phyloP scores from a whole-genome alignment of 92 coral and sea anemone species.

The Bergia sp. region DNA sequence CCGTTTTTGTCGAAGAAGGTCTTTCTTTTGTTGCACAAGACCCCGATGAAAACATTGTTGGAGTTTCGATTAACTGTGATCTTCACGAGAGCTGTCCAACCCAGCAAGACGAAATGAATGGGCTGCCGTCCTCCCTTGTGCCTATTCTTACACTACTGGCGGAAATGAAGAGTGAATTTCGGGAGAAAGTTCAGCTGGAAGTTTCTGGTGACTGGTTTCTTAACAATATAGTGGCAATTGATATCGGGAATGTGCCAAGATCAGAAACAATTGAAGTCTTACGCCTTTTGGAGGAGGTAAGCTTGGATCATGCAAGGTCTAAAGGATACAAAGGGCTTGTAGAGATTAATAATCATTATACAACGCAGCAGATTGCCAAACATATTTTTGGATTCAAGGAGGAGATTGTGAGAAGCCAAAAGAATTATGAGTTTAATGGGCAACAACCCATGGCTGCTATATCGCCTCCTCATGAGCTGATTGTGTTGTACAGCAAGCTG shows the following conservation, averaged over 20 bases:
- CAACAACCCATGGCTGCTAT: not conserved
- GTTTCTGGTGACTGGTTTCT: not conserved
- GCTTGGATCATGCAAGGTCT: not conserved
- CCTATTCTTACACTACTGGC: not conserved
- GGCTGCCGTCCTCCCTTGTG: not conserved
- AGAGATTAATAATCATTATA: not conserved
- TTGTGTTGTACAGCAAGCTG: not conserved
- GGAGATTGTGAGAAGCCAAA: not conserved
- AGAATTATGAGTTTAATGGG: not conserved
- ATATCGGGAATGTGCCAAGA: not conserved
- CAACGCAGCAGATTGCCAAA: not conserved
- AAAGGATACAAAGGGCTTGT: not conserved
- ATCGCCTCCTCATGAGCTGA: not conserved
- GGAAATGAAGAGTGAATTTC: slow-evolving; percentile 2
- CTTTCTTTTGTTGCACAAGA: not conserved
- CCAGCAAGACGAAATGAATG: not conserved
- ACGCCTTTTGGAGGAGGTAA: not conserved
- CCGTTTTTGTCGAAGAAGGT: not conserved
- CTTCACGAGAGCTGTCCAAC: not conserved
- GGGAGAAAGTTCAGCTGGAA: not conserved
- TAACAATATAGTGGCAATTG: not conserved
- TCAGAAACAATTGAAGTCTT: not conserved
- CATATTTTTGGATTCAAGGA: not conserved
- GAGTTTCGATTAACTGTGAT: not conserved
- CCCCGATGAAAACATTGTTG: not conserved